Base-by-base conservation (phyloP, 2,888 invertebrate genomes). In the Cataglyphis cursor region DNA sequence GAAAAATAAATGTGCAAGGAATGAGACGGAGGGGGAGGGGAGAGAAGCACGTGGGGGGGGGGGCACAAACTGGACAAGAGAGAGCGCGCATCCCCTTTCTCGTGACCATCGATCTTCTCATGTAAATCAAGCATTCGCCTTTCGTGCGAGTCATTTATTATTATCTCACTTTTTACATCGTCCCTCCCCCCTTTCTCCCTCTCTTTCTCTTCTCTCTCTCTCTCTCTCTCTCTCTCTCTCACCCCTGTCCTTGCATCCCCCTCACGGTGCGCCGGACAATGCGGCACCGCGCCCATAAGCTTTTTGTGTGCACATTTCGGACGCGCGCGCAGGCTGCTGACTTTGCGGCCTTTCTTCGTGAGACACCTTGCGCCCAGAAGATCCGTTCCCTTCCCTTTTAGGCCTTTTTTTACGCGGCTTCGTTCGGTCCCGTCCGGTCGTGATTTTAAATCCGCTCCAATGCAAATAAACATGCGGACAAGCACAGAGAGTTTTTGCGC, bases 91-190 rank as follows among this genome's bases (percentile, higher is more conserved):
- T 66, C 83, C 88, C 89, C 81, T 84, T 86, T 81, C 51, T 68
- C 74, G 76, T 18, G 51, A 65, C 81, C 88, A 89, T 90, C 88
- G 88, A 90, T 90, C 90, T 89, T 87, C 84, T 83, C 85, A 87
- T 81, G 88, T 83, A 88, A 89, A 88, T 88, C 86, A 80, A 35
- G 80, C 83, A 81, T 86, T 90, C 90, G 84, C 88, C 88, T 85
- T 51, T 84, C 83, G 74, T 64, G 65, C 85, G 38, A 85, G 87
- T 88, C 90, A 85, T 90, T 90, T 89, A 88, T 89, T 89, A 90
- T 86, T 86, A 83, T 84, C 81, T 88, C 82, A 73, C 85, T 85
- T 73, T 78, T 83, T 62, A 81, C 82, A 73, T 70, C 73, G 66
- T 81, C 81, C 80, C 88, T 85, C 81, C 68, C 38, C 64, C 24